Evolutionary conservation across 2,888 invertebrate species (phyloP).

Genomic region (Drosophila suboccidentalis): DNA sequence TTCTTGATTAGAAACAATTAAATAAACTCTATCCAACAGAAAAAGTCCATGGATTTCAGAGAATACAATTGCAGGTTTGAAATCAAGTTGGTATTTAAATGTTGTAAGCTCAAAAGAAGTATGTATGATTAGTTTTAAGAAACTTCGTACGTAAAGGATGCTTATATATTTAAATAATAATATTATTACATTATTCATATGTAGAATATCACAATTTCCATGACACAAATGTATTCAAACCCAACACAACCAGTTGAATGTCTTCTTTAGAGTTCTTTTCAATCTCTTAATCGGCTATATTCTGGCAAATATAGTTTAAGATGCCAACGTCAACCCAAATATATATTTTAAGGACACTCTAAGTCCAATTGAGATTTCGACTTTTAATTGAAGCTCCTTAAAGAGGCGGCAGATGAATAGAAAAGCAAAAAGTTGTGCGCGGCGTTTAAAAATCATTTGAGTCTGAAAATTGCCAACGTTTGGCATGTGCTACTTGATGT

Average conservation of each 20-base stretch:
- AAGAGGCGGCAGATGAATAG: not conserved
- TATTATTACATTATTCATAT: not conserved
- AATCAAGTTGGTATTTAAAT: no score
- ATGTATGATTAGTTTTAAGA: no score
- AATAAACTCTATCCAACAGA: no score
- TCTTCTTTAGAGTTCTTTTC: not conserved
- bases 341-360: not conserved
- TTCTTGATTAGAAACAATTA: not conserved
- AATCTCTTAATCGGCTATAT: not conserved
- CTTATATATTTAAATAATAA: no score
- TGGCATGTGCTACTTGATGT: constrained; percentile 46
- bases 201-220: not conserved
- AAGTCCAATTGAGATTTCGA: not conserved
- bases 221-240: not conserved
- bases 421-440: constrained; percentile 8
- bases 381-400: constrained; percentile 10
- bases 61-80: no score
- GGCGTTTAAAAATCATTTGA: constrained; percentile 52
- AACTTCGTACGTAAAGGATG: no score
- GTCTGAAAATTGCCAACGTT: constrained; percentile 28
- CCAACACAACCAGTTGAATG: not conserved
- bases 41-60: no score
- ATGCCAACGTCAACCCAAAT: not conserved
- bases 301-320: not conserved
- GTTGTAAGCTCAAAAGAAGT: no score